Base-by-base conservation (phyloP, 2,888 invertebrate genomes). In the Dicroscelio sp. region DNA sequence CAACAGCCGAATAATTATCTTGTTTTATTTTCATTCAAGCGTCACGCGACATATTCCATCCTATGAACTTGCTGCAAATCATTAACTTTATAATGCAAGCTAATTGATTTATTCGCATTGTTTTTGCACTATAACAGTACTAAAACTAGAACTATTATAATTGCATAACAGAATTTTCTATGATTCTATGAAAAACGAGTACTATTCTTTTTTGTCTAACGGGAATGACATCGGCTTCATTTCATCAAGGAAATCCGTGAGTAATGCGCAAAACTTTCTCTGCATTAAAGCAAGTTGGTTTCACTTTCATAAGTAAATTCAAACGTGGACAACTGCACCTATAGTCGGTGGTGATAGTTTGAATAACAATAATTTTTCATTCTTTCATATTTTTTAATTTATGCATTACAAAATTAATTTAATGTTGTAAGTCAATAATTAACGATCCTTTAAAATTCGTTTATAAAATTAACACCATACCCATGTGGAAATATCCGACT, bases 241-340 rank as follows among this genome's bases (percentile, higher is more conserved):
- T 92, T 82, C 73, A 71, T 82, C 84, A 82, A 89, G 91, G 91
- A 92, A 91, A 91, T 89, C 92, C 90, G 88, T 87, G 75, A 92
- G 33, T 58, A 79, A 75, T 31, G 75, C 83, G 63, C 84, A 75
- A 48, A 88, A 92, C 92, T 92, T 92, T 92, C 92, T 92, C 91
- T 75, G 58, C 58, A 23, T 55, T 27, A 31, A 91, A 91, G 83
- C 73, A 78, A 65, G 82, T 89, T 91, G 65, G 79, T 71, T 92
- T 91, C 80, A 90, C 90, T 92, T 92, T 92, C 87, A 80, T 91
- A 86, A 88, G 80, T 84, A 73, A 86, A 82, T 89, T 82, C 25
- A 87, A 85, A 79, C 33, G 6, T 65, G 12, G n/a, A 38, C 38
- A 12, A 38, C n/a, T n/a, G n/a, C n/a, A n/a, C n/a, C n/a, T n/a